Evolutionary conservation across 2,797 vertebrate genomes (phyloP).

Genomic region (Coilia nasus): DNA sequence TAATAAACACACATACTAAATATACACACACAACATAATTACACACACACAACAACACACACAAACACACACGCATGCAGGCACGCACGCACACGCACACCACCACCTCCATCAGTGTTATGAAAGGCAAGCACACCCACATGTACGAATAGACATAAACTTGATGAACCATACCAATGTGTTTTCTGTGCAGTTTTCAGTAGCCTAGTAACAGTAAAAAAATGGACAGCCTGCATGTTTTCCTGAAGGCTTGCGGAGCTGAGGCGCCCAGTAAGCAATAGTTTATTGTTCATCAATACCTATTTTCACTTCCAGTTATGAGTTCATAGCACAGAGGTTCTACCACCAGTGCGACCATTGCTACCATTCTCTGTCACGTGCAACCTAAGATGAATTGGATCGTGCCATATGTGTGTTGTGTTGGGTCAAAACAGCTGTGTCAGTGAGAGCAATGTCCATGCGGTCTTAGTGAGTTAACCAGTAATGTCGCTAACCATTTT

Average conservation of each 20-base stretch:
- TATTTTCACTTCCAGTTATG: background rate
- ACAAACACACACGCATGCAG: background rate
- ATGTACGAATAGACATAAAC: background rate
- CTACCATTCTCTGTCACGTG: no score
- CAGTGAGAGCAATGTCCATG: no score
- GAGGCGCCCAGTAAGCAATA: background rate
- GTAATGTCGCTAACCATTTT: no score
- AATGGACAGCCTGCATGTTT: background rate
- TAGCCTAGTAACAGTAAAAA: background rate
- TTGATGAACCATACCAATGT: background rate
- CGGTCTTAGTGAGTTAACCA: no score
- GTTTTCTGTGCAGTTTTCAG: background rate
- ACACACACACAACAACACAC: constrained; percentile 6
- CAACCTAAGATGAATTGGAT: no score
- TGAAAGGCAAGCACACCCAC: background rate
- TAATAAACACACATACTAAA: background rate
- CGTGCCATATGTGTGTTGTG: no score
- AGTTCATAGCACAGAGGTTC: background rate
- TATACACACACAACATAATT: background rate
- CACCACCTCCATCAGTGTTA: background rate
- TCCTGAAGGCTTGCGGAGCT: background rate
- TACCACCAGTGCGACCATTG: no score
- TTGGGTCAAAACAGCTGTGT: no score
- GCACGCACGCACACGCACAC: background rate
- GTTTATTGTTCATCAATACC: background rate